These are phyloP conservation scores for Orthosia gracilis DNA, from an alignment of 2,888 invertebrate species.

Conservation along the genomic window DNA sequence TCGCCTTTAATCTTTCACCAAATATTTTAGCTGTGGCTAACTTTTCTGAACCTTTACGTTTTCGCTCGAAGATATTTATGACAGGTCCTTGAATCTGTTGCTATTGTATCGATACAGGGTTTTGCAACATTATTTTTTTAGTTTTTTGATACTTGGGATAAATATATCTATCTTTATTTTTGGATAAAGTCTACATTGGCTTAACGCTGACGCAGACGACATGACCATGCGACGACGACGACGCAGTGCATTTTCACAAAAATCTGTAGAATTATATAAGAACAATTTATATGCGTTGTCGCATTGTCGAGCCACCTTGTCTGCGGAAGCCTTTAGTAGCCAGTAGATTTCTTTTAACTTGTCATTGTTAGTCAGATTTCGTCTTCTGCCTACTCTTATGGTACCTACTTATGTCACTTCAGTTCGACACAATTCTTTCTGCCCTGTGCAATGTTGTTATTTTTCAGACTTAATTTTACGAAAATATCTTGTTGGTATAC, in stretches of 20 bases:
- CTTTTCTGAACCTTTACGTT: constrained; percentile 78
- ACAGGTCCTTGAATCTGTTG: constrained; percentile 56
- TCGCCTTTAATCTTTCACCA: constrained; percentile 83
- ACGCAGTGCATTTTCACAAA: too few species aligned
- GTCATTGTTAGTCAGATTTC: neutral
- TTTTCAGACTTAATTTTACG: constrained; percentile 6
- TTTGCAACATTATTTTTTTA: constrained; percentile 20
- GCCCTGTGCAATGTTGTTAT: too few species aligned
- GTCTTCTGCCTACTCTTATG: neutral
- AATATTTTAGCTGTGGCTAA: constrained; percentile 80
- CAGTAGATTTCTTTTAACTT: neutral
- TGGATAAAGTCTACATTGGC: too few species aligned
- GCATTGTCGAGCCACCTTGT: too few species aligned
- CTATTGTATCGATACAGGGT: constrained; percentile 57
- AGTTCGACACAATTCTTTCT: neutral
- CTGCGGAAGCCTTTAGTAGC: neutral
- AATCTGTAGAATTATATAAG: too few species aligned
- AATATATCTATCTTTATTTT: too few species aligned
- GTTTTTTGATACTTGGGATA: neutral
- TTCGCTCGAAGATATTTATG: constrained; percentile 71
- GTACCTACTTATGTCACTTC: neutral
- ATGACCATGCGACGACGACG: too few species aligned
- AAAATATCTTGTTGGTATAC: constrained; percentile 10
- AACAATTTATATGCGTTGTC: too few species aligned
- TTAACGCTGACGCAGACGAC: too few species aligned